These are phyloP conservation scores for Calliopsis andreniformis DNA, from an alignment of 1,140 invertebrate species.

Conservation along the genomic window DNA sequence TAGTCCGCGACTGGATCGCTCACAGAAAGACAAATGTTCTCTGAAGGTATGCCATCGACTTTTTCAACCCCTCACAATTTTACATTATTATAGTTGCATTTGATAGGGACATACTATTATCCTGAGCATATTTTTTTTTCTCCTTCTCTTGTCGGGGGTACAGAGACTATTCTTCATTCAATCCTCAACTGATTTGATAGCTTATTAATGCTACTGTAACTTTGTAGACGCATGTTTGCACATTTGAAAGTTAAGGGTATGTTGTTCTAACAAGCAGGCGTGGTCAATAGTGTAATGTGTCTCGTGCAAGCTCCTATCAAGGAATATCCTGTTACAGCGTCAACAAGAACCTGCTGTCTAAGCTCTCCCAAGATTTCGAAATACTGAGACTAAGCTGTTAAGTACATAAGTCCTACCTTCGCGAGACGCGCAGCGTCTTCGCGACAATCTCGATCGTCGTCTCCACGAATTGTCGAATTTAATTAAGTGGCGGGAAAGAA, in stretches of 20 bases:
- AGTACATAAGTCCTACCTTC: constrained; percentile 29
- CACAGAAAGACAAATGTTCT: constrained; percentile 46
- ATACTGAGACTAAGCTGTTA: constrained; percentile 23
- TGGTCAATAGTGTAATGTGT: neutral
- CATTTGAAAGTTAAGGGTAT: too few species aligned
- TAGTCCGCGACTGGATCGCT: constrained; percentile 53
- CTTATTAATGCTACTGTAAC: too few species aligned
- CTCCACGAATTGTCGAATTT: constrained; percentile 20
- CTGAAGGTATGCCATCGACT: neutral
- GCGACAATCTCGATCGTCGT: constrained; percentile 1
- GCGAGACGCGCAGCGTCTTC: neutral
- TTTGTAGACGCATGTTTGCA: too few species aligned
- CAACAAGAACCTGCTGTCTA: constrained; percentile 3
- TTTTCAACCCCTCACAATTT: neutral
- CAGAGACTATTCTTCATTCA: too few species aligned
- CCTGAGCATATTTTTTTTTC: too few species aligned
- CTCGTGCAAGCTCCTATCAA: neutral
- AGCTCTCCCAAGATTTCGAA: constrained; percentile 25
- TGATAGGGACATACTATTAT: too few species aligned
- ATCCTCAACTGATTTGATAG: too few species aligned
- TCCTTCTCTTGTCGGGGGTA: too few species aligned
- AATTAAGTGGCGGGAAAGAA: constrained; percentile 26
- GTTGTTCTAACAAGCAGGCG: neutral
- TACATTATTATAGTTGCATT: too few species aligned
- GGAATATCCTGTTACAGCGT: constrained; percentile 44